Conservation (phyloP, 2,797 vertebrate genomes). For the Merluccius polli region DNA sequence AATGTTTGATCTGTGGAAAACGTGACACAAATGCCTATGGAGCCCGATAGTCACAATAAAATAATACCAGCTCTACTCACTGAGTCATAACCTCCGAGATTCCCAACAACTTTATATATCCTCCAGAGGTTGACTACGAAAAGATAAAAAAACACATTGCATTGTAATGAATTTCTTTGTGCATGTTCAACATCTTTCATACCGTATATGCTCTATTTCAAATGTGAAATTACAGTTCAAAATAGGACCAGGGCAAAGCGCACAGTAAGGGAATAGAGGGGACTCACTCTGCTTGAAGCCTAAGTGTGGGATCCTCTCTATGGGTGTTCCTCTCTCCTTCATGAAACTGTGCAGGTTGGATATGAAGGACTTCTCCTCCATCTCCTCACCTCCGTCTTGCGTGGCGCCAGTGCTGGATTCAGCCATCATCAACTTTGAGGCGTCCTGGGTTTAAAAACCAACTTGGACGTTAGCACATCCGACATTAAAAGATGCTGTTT, state of each 20-base stretch:
- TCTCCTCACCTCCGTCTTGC: slow-evolving; percentile 39
- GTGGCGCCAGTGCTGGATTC: slow-evolving; percentile 52
- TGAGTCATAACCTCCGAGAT: slow-evolving; percentile 89
- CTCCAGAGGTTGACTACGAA: slow-evolving; percentile 90
- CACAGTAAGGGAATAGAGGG: neutral
- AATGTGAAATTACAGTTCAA: neutral
- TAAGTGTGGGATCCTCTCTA: slow-evolving; percentile 92
- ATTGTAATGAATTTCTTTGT: neutral
- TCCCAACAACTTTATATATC: slow-evolving; percentile 92
- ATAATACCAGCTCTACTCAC: slow-evolving; percentile 60
- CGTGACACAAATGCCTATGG: neutral
- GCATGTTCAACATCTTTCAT: neutral
- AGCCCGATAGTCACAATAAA: neutral
- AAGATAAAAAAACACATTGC: slow-evolving; percentile 5
- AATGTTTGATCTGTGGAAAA: neutral
- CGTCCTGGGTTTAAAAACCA: slow-evolving; percentile 62
- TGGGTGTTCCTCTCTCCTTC: slow-evolving; percentile 88
- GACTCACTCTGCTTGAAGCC: slow-evolving; percentile 95
- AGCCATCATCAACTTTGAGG: slow-evolving; percentile 25
- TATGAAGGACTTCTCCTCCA: slow-evolving; percentile 84
- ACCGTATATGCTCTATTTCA: neutral
- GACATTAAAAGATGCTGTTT: neutral
- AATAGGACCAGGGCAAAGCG: neutral
- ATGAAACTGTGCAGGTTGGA: slow-evolving; percentile 86
- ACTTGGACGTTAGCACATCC: neutral